phyloP scores from a whole-genome alignment of 2,797 vertebrate genomes.

The Tympanoctomys barrerae region DNA sequence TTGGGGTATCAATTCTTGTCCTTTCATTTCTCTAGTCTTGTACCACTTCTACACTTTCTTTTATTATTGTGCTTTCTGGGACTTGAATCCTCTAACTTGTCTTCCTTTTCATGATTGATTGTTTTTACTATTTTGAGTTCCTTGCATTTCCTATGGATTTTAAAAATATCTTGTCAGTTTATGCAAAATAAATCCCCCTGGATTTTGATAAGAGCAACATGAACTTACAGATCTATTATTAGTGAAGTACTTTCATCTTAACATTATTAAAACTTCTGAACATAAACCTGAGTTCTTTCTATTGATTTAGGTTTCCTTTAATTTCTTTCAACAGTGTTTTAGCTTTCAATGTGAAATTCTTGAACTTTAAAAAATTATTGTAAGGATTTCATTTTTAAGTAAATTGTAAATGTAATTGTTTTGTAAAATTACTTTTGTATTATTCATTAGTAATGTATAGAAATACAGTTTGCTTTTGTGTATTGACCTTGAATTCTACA shows the following conservation, averaged over 20 bases:
- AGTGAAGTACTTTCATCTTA: not conserved
- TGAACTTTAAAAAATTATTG: not conserved
- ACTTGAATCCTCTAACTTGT: not conserved
- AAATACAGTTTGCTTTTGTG: not conserved
- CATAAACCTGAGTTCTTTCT: not conserved
- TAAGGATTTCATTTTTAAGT: not conserved
- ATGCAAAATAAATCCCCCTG: not conserved
- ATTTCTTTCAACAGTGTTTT: not conserved
- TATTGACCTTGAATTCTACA: not conserved
- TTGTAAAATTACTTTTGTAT: not conserved
- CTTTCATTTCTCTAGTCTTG: not conserved
- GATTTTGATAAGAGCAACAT: not conserved
- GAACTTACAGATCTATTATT: not conserved
- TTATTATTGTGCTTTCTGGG: not conserved
- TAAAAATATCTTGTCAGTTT: not conserved
- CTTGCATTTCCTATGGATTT: not conserved
- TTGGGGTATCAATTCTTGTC: not conserved
- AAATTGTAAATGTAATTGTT: not conserved
- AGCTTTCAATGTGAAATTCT: not conserved
- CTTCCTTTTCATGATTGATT: not conserved
- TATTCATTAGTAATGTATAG: not conserved
- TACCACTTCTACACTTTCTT: not conserved
- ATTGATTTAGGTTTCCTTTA: not conserved
- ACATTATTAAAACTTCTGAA: not conserved
- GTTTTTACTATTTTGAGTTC: not conserved